Evolutionary conservation across 2,113 vertebrate species (phyloP).

Genomic region (Calidris pugnax): DNA sequence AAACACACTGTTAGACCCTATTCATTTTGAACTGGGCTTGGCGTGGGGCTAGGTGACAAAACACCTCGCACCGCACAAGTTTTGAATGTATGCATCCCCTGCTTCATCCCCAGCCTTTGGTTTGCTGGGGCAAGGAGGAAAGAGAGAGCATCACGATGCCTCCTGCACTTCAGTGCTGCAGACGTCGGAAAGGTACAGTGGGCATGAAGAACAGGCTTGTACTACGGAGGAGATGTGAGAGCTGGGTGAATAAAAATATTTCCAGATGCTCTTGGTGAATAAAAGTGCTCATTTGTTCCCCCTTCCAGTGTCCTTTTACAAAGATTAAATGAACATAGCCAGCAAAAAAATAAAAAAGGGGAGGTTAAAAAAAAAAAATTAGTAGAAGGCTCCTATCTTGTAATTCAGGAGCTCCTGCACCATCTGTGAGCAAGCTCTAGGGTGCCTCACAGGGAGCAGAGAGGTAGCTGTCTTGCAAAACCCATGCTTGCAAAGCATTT

Average conservation of each 20-base stretch:
- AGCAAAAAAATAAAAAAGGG: not conserved
- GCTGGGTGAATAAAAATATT: not conserved
- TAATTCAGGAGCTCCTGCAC: not conserved
- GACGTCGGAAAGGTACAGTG: not conserved
- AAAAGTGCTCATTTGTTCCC: not conserved
- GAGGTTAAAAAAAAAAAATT: not conserved
- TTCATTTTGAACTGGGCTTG: not conserved
- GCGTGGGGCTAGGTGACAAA: not conserved
- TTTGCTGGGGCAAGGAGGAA: not conserved
- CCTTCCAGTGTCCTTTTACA: not conserved
- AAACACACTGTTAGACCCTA: not conserved
- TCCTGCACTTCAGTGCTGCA: not conserved
- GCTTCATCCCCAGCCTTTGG: not conserved
- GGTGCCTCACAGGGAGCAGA: not conserved
- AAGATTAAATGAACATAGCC: not conserved
- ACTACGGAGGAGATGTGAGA: not conserved
- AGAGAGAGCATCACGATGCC: not conserved
- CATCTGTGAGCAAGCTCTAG: not conserved
- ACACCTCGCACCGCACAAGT: not conserved
- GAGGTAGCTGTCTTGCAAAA: not conserved
- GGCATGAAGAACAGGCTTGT: not conserved
- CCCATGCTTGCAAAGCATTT: not conserved
- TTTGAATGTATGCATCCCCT: fast-evolving
- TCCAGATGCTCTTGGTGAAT: not conserved
- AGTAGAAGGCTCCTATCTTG: not conserved